Percentiles rank a stretch among this genome's conserved stretches.
Evolutionary conservation across 2,797 vertebrate species (phyloP).

Genomic region (Bryconaethiops microstoma): DNA sequence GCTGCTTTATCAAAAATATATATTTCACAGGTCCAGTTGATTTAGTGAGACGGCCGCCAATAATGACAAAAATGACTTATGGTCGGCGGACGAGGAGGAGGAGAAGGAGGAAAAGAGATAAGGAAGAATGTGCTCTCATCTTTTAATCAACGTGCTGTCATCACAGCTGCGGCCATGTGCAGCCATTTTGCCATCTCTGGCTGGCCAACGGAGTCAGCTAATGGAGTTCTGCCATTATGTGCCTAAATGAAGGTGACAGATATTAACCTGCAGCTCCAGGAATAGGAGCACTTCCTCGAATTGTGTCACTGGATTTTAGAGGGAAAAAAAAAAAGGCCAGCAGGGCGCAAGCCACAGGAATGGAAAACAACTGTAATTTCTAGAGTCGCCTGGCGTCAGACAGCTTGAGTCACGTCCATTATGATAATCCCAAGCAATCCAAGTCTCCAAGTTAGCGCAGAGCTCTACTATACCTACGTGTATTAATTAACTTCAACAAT

Average conservation of each 20-base stretch:
- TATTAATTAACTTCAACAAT: conserved; percentile 18
- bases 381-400: conserved; percentile 7
- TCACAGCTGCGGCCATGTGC: conserved; percentile 42
- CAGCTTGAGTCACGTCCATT: neutral
- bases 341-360: conserved; percentile 19
- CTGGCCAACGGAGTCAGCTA: conserved; percentile 21
- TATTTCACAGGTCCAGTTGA: conserved; percentile 66
- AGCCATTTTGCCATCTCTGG: conserved; percentile 38
- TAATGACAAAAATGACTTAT: conserved; percentile 70
- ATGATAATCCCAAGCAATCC: neutral
- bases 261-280: conserved; percentile 54
- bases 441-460: neutral
- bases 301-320: conserved; percentile 15
- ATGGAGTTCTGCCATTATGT: conserved; percentile 39
- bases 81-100: conserved; percentile 40
- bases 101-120: conserved; percentile 33
- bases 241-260: conserved; percentile 53
- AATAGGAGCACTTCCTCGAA: conserved; percentile 48
- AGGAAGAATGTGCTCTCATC: conserved; percentile 34
- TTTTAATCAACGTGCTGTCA: conserved; percentile 60
- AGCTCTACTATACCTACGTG: neutral
- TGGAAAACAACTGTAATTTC: conserved; percentile 31
- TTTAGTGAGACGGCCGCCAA: conserved; percentile 64
- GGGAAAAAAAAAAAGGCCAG: conserved; percentile 23
- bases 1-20: conserved; percentile 71